Percentiles rank a stretch among this genome's conserved stretches.
Evolutionary conservation across 2,888 invertebrate genomes (phyloP).

Genomic region (Drosophila austrosaltans): DNA sequence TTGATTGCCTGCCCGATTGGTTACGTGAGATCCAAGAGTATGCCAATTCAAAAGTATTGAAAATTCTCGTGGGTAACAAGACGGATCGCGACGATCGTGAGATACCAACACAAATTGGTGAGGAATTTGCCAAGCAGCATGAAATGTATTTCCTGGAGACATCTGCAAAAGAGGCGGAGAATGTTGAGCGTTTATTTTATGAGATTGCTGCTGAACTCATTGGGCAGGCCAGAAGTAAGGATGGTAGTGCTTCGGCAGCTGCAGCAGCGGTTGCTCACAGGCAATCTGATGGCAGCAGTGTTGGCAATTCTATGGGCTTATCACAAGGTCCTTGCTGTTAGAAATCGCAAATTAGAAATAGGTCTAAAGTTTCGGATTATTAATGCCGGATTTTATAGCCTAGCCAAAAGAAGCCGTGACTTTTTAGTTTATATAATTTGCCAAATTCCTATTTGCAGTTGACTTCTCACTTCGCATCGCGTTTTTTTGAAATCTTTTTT

Average conservation of each 20-base stretch:
- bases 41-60: constrained; percentile 93
- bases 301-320: constrained; percentile 71
- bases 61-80: constrained; percentile 91
- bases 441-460: neutral
- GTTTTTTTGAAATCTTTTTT: no score
- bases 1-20: constrained; percentile 98
- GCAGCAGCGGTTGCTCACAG: constrained; percentile 66
- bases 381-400: neutral
- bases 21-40: constrained; percentile 98
- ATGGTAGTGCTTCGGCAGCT: constrained; percentile 65
- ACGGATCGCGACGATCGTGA: constrained; percentile 98
- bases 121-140: constrained; percentile 97
- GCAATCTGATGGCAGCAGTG: constrained; percentile 51
- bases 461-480: no score
- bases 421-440: neutral
- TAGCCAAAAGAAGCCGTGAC: neutral
- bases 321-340: constrained; percentile 75
- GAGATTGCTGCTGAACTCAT: constrained; percentile 97
- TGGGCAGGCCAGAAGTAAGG: constrained; percentile 95
- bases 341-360: neutral
- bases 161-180: constrained; percentile 98
- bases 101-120: constrained; percentile 94
- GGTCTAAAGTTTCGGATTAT: neutral
- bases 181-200: constrained; percentile 97
- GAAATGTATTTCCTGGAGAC: constrained; percentile 99